Evolutionary conservation across 2,113 vertebrate species (phyloP).

Genomic region (Danionella cerebrum): DNA sequence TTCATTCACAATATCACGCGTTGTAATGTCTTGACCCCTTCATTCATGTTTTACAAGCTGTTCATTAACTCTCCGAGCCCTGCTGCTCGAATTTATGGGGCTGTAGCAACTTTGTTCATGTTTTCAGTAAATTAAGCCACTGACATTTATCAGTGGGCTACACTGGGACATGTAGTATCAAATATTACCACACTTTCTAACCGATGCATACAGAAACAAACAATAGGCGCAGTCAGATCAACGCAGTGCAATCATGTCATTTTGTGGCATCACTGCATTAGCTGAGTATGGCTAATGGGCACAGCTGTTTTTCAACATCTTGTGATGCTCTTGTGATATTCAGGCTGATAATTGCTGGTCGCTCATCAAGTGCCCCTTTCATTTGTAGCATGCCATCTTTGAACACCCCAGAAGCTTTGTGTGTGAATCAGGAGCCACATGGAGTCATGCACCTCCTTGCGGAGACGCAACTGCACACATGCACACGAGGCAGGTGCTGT

Average conservation of each 20-base stretch:
- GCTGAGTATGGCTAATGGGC: constrained; percentile 15
- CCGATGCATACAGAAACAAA: constrained; percentile 1
- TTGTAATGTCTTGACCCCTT: constrained; percentile 57
- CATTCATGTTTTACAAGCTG: constrained; percentile 62
- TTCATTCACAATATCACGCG: constrained; percentile 61
- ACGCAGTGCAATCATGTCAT: constrained; percentile 17
- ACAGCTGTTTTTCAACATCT: constrained; percentile 26
- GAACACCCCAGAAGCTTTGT: background rate
- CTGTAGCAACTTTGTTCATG: constrained; percentile 40
- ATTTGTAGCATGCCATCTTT: constrained; percentile 5
- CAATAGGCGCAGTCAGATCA: background rate
- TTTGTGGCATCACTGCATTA: constrained; percentile 26
- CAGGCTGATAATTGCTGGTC: constrained; percentile 26
- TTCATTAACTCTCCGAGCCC: constrained; percentile 59
- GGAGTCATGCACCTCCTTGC: background rate
- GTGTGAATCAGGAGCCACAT: constrained; percentile 1
- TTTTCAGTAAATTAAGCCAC: constrained; percentile 42
- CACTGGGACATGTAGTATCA: background rate
- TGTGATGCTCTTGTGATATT: constrained; percentile 25
- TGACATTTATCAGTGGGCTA: constrained; percentile 17
- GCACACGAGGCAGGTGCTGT: constrained; percentile 6
- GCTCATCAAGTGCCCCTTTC: constrained; percentile 11
- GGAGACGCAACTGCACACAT: constrained; percentile 12
- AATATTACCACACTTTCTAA: background rate
- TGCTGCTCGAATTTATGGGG: constrained; percentile 57